Evolutionary conservation across 2,113 vertebrate genomes (phyloP).

Genomic region (Calypte anna): DNA sequence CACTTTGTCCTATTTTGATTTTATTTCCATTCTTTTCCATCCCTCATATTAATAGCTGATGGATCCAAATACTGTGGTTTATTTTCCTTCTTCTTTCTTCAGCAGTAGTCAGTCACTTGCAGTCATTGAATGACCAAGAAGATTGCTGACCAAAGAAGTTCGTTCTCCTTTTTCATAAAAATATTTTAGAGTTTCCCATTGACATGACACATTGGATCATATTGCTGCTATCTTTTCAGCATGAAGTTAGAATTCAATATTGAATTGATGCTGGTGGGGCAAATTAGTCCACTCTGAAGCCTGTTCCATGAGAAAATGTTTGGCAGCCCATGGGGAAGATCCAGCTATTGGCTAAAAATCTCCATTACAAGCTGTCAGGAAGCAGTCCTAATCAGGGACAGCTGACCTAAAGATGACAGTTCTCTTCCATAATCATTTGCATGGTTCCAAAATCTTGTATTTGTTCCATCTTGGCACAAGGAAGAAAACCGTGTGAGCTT

Average conservation of each 20-base stretch:
- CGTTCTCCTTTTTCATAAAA: neutral
- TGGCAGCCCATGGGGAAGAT: conserved; percentile 1
- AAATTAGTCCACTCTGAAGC: neutral
- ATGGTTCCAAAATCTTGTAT: neutral
- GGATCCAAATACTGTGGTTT: neutral
- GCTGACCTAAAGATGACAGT: conserved; percentile 21
- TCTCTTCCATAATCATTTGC: conserved; percentile 7
- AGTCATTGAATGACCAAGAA: neutral
- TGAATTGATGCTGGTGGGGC: neutral
- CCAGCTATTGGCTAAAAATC: conserved; percentile 3
- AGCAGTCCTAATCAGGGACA: conserved; percentile 11
- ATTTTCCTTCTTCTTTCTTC: neutral
- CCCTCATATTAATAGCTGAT: neutral
- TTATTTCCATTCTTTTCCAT: neutral
- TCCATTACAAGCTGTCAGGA: conserved; percentile 7
- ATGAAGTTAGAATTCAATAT: neutral
- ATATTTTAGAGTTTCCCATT: neutral
- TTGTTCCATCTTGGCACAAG: conserved; percentile 23
- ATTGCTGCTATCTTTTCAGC: neutral
- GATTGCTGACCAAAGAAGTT: neutral
- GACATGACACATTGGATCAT: neutral
- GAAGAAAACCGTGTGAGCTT: neutral
- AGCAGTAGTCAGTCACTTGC: neutral
- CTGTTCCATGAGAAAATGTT: neutral
- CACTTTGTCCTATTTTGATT: neutral